Evolutionary conservation across 2,113 vertebrate genomes (phyloP).

Genomic region (Cacatua alba): DNA sequence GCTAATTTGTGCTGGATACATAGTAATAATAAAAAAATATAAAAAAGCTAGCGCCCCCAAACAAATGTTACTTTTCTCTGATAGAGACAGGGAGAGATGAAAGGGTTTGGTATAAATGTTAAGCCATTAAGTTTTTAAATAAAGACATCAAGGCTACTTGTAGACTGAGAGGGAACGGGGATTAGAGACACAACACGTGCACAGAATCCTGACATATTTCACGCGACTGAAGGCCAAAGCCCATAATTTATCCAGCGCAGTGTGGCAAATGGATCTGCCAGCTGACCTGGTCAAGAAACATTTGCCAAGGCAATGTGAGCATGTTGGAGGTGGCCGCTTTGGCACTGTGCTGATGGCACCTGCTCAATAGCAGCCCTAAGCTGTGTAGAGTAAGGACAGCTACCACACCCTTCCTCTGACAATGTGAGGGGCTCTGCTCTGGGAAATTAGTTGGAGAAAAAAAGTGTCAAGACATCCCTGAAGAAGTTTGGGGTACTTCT

Average conservation of each 20-base stretch:
- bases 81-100: neutral
- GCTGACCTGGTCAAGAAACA: neutral
- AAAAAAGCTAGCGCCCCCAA: neutral
- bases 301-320: neutral
- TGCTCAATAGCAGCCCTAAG: neutral
- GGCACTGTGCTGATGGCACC: neutral
- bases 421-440: neutral
- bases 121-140: neutral
- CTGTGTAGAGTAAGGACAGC: accelerated
- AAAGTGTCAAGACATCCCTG: neutral
- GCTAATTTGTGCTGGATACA: neutral
- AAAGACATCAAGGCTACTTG: neutral
- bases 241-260: neutral
- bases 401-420: neutral
- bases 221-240: neutral
- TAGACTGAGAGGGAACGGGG: neutral
- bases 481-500: too few species aligned
- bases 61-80: neutral
- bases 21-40: neutral
- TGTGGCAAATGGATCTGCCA: neutral
- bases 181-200: neutral
- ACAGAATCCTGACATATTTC: neutral
- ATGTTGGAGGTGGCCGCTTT: accelerated
- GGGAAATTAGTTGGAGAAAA: neutral
- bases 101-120: neutral